Conservation (phyloP, 2,888 invertebrate species). For the Aspidiotus rigidus region DNA sequence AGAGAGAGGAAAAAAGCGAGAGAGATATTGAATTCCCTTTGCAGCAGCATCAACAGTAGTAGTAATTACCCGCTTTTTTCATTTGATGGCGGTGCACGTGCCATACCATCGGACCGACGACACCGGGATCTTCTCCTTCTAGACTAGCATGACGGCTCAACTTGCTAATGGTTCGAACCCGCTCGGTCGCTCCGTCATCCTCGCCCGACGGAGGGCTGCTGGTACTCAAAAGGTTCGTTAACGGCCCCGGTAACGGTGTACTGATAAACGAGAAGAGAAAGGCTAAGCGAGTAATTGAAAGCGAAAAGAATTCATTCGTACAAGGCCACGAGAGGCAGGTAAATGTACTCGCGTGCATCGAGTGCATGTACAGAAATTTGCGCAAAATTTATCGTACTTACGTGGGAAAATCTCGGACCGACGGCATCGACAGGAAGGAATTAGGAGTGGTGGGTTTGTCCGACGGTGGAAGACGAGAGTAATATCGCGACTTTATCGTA, state of each 20-base stretch:
- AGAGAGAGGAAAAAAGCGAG: too few species aligned
- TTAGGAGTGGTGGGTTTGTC: conserved; percentile 48
- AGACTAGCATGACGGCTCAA: conserved; percentile 59
- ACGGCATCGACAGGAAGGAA: conserved; percentile 77
- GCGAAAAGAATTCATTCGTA: too few species aligned
- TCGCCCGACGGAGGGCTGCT: conserved; percentile 15
- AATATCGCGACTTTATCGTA: conserved; percentile 37
- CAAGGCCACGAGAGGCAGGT: too few species aligned
- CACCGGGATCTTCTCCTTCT: conserved; percentile 65
- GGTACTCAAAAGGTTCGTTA: conserved; percentile 32
- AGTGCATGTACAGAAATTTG: too few species aligned
- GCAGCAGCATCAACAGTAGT: neutral
- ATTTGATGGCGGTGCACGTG: conserved; percentile 58
- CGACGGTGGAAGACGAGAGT: conserved; percentile 34
- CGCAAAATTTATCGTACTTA: conserved; percentile 40
- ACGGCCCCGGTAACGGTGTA: conserved; percentile 33
- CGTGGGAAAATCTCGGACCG: conserved; percentile 74
- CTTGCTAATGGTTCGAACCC: neutral
- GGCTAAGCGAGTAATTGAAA: too few species aligned
- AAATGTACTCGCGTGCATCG: too few species aligned
- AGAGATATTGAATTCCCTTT: too few species aligned
- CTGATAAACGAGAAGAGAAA: conserved; percentile 10
- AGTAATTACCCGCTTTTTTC: conserved; percentile 22
- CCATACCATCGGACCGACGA: conserved; percentile 76
- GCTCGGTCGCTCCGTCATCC: neutral